Conservation (phyloP, 2,888 invertebrate genomes). For the Apodemia mormo region DNA sequence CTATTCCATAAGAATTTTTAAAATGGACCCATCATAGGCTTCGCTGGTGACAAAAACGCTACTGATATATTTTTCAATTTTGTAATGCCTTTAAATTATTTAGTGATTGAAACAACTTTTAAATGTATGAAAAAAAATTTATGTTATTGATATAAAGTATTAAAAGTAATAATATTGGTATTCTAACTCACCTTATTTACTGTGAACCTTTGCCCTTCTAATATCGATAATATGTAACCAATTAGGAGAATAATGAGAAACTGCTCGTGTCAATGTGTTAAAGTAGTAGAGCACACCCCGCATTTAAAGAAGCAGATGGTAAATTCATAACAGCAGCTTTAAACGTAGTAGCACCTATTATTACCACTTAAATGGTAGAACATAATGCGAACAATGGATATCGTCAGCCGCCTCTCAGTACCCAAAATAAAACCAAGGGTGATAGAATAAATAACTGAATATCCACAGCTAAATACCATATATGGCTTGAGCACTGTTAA, state of each 20-base stretch:
- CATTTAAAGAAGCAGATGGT: slow-evolving; percentile 46
- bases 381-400: slow-evolving; percentile 38
- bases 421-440: slow-evolving; percentile 44
- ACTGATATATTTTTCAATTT: too few species aligned
- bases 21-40: too few species aligned
- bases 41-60: too few species aligned
- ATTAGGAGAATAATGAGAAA: slow-evolving; percentile 50
- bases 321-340: slow-evolving; percentile 56
- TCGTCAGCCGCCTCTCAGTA: slow-evolving; percentile 35
- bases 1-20: too few species aligned
- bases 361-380: slow-evolving; percentile 32
- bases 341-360: slow-evolving; percentile 48
- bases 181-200: slow-evolving; percentile 39
- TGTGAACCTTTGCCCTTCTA: slow-evolving; percentile 40
- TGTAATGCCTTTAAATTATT: too few species aligned
- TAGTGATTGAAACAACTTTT: too few species aligned
- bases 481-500: slow-evolving; percentile 48
- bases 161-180: neutral
- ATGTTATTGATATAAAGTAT: neutral
- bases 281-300: slow-evolving; percentile 56
- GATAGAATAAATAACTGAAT: slow-evolving; percentile 45
- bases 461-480: slow-evolving; percentile 53
- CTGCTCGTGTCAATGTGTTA: slow-evolving; percentile 52
- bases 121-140: too few species aligned
- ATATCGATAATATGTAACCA: slow-evolving; percentile 63